phyloP scores from a whole-genome alignment of 2,888 invertebrate species.

The Philereme vetulata region DNA sequence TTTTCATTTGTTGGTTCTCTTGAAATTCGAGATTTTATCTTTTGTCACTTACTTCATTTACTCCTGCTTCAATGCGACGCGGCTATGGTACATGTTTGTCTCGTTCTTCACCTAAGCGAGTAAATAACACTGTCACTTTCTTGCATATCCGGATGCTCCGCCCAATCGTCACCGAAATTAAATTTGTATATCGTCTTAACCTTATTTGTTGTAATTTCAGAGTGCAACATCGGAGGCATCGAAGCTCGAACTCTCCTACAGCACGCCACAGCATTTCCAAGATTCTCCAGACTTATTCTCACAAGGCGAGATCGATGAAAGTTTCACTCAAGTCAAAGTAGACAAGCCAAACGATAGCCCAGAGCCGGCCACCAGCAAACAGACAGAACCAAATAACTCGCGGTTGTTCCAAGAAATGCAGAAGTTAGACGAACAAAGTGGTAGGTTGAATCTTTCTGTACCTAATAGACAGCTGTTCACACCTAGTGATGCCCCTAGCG shows the following conservation, averaged over 20 bases:
- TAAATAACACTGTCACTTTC: too few species aligned
- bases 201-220: slow-evolving; percentile 48
- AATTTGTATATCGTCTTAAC: too few species aligned
- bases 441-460: slow-evolving; percentile 50
- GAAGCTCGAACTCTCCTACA: slow-evolving; percentile 9
- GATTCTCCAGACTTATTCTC: slow-evolving; percentile 61
- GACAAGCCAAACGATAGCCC: slow-evolving; percentile 7
- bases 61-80: too few species aligned
- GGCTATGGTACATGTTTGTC: too few species aligned
- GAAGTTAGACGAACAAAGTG: slow-evolving; percentile 55
- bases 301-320: slow-evolving; percentile 51
- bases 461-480: slow-evolving; percentile 47
- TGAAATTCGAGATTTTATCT: too few species aligned
- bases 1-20: too few species aligned
- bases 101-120: too few species aligned
- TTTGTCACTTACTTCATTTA: too few species aligned
- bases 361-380: slow-evolving; percentile 8
- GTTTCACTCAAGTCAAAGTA: slow-evolving; percentile 39
- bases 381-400: slow-evolving; percentile 32
- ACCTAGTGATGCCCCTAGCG: slow-evolving; percentile 20
- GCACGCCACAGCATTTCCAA: neutral
- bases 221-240: slow-evolving; percentile 38
- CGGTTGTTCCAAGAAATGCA: slow-evolving; percentile 61
- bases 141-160: too few species aligned
- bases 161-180: too few species aligned